These are phyloP conservation scores for Cantharis flavilabris DNA, from an alignment of 2,888 invertebrate genomes.

Conservation along the genomic window DNA sequence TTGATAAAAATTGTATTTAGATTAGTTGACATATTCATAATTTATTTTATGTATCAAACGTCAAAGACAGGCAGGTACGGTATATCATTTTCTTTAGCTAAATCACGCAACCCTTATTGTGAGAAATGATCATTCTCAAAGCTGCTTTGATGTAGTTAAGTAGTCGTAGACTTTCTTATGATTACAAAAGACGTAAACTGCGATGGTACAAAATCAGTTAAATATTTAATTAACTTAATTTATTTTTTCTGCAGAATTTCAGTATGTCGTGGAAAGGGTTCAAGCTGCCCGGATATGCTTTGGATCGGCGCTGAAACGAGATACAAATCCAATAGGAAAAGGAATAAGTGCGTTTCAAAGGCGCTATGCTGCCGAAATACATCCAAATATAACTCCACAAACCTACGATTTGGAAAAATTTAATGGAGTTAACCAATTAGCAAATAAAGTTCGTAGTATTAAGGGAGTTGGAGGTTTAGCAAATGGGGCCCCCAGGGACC, in stretches of 20 bases:
- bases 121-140: not conserved
- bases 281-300: conserved; percentile 46
- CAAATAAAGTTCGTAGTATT: conserved; percentile 45
- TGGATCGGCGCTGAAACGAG: conserved; percentile 43
- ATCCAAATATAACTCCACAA: conserved; percentile 39
- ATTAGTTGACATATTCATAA: conserved; percentile 22
- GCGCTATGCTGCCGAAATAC: conserved; percentile 35
- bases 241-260: conserved; percentile 39
- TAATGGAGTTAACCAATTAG: conserved; percentile 38
- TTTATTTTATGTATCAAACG: conserved; percentile 18
- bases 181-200: not conserved
- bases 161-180: not conserved
- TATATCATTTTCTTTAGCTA: conserved; percentile 7
- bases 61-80: conserved; percentile 25
- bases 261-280: conserved; percentile 49
- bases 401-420: conserved; percentile 39
- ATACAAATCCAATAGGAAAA: conserved; percentile 44
- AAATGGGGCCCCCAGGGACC: conserved; percentile 42
- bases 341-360: conserved; percentile 43
- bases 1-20: not conserved
- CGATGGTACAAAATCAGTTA: not conserved
- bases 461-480: conserved; percentile 46
- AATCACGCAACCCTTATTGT: conserved; percentile 19
- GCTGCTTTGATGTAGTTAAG: not conserved
- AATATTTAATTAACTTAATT: not conserved